Base-by-base conservation (phyloP, 1,140 invertebrate species). In the Gerris buenoi region DNA sequence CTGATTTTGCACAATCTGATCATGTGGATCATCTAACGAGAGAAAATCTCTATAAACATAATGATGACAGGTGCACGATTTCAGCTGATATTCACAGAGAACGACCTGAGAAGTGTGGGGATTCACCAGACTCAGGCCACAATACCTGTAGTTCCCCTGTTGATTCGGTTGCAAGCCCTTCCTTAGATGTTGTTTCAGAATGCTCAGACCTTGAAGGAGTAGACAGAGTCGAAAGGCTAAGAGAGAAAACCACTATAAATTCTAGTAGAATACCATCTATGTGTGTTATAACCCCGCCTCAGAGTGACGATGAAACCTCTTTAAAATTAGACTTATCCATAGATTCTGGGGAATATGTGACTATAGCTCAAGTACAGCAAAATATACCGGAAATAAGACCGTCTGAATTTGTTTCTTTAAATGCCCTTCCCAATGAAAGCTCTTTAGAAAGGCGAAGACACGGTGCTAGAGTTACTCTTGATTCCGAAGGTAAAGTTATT, bases 281-380 rank as follows among this genome's bases (percentile, higher is more conserved):
- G 87, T 94, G 91, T 77, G 90, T 92, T 0, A 93, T 94, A 22
- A 93, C 91, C 5, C 90, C 91, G 13, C 86, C 88, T 0, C 88
- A 88, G 66, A 92, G 89, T 62, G 91, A 93, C 69, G 91, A 93
- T 72, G 91, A 91, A 73, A 85, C 70, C 10, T 73, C 73, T 64
- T 60, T 74, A 5, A 71, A 71, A 46, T 69, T 67, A 25, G 64
- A 65, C 25, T 61, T 65, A 63, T 63, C 66, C n/a, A 65, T 70
- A 1, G 79, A 85, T 76, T 81, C 85, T 66, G 89, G 87, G 72
- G 89, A 91, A 77, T 91, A 91, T 78, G 89, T 91, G 13, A 90
- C 88, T 58, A 88, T 91, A 75, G 86, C 88, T 66, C 88, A 90
- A 85, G 77, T 69, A 71, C 78, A 2, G 74, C 78, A 67, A 68